phyloP scores from a whole-genome alignment of 2,888 invertebrate genomes.

The Apodemia zela region DNA sequence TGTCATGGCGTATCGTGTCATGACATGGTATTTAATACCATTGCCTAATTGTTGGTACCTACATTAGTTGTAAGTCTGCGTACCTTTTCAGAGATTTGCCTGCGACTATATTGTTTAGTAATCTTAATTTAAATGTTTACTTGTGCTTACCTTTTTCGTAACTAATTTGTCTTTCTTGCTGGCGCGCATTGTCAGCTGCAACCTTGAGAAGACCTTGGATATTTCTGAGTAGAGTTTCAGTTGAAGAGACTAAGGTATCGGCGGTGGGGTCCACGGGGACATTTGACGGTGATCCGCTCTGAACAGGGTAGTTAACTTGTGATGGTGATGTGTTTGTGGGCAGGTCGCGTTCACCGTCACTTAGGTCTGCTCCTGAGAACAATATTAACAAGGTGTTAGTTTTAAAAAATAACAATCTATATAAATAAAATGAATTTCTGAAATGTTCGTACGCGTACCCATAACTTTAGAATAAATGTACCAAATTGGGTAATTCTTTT shows the following conservation, averaged over 20 bases:
- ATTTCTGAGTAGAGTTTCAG: slow-evolving; percentile 95
- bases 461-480: too few species aligned
- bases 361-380: slow-evolving; percentile 82
- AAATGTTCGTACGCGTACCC: too few species aligned
- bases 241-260: slow-evolving; percentile 86
- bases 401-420: background rate
- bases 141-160: slow-evolving; percentile 93
- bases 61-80: too few species aligned
- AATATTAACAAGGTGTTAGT: background rate
- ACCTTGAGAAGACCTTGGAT: slow-evolving; percentile 97
- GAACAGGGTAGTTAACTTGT: slow-evolving; percentile 90
- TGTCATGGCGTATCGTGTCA: too few species aligned
- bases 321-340: slow-evolving; percentile 82
- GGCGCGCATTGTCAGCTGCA: slow-evolving; percentile 97
- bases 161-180: slow-evolving; percentile 97
- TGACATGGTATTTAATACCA: too few species aligned
- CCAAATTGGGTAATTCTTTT: too few species aligned
- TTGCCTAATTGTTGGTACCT: too few species aligned
- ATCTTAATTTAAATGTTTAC: too few species aligned
- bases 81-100: too few species aligned
- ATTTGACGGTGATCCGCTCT: slow-evolving; percentile 79
- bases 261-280: slow-evolving; percentile 70
- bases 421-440: too few species aligned
- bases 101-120: too few species aligned
- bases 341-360: slow-evolving; percentile 86